Evolutionary conservation across 2,113 vertebrate genomes (phyloP).

Genomic region (Naja naja): DNA sequence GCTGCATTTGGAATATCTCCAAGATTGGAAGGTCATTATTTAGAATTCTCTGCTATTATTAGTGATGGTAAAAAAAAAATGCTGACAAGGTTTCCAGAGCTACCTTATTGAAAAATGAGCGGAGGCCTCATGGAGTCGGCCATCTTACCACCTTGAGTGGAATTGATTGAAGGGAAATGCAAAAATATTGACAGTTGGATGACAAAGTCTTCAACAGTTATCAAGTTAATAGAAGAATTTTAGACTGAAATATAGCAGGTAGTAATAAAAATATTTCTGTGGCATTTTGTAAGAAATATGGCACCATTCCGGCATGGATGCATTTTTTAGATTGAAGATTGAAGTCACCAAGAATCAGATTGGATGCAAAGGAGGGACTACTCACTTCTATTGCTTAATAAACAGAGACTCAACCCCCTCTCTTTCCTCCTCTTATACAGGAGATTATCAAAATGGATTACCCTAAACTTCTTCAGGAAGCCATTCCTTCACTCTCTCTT

Average conservation of each 20-base stretch:
- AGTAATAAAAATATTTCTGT: not conserved
- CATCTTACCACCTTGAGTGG: not conserved
- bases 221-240: not conserved
- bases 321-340: not conserved
- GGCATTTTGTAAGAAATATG: not conserved
- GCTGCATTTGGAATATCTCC: not conserved
- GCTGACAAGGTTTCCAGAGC: not conserved
- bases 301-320: not conserved
- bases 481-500: no score
- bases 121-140: not conserved
- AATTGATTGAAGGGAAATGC: not conserved
- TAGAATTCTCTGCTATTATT: slow-evolving; percentile 1
- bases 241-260: not conserved
- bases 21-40: not conserved
- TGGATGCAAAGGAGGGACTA: no score
- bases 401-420: no score
- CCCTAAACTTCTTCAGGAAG: no score
- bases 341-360: no score
- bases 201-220: not conserved
- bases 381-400: no score
- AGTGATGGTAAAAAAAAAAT: not conserved
- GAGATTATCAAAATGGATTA: no score
- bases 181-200: not conserved
- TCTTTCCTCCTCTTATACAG: no score
- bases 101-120: not conserved